Base-by-base conservation (phyloP, 2,888 invertebrate genomes). In the Melangyna quadrimaculata region DNA sequence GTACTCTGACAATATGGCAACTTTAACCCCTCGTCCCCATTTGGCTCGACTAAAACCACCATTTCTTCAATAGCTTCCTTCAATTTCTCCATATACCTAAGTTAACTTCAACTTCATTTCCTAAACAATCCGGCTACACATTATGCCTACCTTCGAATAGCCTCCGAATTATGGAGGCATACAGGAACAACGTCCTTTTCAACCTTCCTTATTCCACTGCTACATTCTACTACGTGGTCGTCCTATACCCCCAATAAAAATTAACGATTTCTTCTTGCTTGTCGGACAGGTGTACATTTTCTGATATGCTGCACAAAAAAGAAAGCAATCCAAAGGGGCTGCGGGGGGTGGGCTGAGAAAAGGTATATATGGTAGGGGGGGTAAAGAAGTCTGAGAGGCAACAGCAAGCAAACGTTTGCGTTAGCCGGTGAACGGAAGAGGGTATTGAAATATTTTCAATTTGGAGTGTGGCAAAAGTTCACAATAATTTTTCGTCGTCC, bases 231-330 rank as follows among this genome's bases (percentile, higher is more conserved):
- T 14, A 51, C 65, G 45, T 65, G 43, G 72, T 72, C 35, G 48
- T 67, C 59, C 69, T 80, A 69, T 75, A 63, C 80, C 72, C 48
- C 57, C 81, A 81, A 86, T 86, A 86, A 86, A 86, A 86, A 86
- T 86, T 81, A 86, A 86, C 86, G 81, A 78, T 86, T 86, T 70
- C 86, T 86, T 70, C 81, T 69, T 73, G 69, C 40, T 69, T 70
- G 77, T 77, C 70, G 73, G 86, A 86, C 86, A 86, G 86, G 86
- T 86, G 86, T 86, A 86, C 81, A 81, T 70, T 86, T 86, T 81
- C 77, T 77, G 86, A 86, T 81, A 81, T 77, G 81, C 77, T 61
- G 63, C 77, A 73, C 72, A 84, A 57, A 74, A 55, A 43, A 65
- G 72, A 86, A 80, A 55, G 55, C 69, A 40, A n/a, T 8, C 22